Base-by-base conservation (phyloP, 2,888 invertebrate genomes). In the Bombylius major region DNA sequence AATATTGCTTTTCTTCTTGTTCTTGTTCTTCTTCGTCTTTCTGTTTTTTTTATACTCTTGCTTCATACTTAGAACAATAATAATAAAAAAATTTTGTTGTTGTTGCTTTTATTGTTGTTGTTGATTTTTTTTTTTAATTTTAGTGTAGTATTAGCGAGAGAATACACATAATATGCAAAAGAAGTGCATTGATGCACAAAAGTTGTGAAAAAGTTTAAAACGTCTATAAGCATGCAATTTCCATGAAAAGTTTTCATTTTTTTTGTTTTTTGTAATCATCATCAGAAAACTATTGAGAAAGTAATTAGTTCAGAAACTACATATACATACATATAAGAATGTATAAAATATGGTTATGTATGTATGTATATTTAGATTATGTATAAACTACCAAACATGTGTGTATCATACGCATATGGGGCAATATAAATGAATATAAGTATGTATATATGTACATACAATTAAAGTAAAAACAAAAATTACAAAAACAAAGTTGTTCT, bases 211-310 rank as follows among this genome's bases (percentile, higher is more conserved):
- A 56, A 56, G 59, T 59, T 56, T 56, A 56, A 55, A 57, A 57
- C 59, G 59, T 59, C 59, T 59, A 57, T 57, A 57, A 59, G 59
- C 59, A 59, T 59, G 59, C 59, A 59, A 59, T 59, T 59, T 59
- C 56, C 55, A 55, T 55, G 55, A 52, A 57, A 59, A 57, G 56
- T 59, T 59, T 57, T 54, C 57, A 56, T 57, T 59, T 55, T 55
- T 51, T 36, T 8, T 42, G 1, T 23, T 23, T 23, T 23, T 23
- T 23, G 23, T 23, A 23, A 23, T 23, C 23, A 59, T 57, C 57
- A 59, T 59, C 57, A 57, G 59, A 53, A 57, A 59, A 59, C 59
- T 59, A 59, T 59, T 59, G 59, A 59, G 59, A 59, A 59, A 59
- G 59, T 59, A 59, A 59, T 59, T 59, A 59, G 56, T 51, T 54